phyloP scores from a whole-genome alignment of 2,888 invertebrate genomes.

The Calameuta idolon region DNA sequence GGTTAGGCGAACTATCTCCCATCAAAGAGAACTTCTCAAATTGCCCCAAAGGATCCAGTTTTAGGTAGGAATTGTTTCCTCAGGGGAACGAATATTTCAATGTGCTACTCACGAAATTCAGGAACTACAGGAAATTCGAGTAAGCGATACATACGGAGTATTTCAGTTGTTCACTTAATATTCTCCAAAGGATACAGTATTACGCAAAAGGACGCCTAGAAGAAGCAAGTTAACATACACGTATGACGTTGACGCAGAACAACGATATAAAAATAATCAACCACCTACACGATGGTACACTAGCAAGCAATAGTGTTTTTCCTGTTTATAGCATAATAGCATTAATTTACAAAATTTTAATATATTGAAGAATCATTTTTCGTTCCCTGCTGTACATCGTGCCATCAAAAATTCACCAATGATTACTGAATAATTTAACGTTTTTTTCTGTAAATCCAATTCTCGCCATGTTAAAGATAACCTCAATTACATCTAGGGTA shows the following conservation, averaged over 20 bases:
- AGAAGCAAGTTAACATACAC: not conserved
- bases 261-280: not conserved
- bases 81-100: not conserved
- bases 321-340: too few species aligned
- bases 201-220: not conserved
- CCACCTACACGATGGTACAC: not conserved
- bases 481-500: not conserved
- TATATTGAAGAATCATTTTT: too few species aligned
- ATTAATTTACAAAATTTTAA: too few species aligned
- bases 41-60: not conserved
- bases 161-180: not conserved
- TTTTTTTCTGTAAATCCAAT: not conserved
- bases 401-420: not conserved
- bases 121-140: not conserved
- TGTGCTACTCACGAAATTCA: not conserved
- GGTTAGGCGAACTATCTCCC: not conserved
- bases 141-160: not conserved
- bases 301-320: too few species aligned
- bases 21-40: not conserved
- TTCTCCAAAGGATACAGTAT: not conserved
- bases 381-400: not conserved
- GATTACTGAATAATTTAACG: not conserved
- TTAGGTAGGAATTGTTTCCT: not conserved
- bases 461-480: not conserved
- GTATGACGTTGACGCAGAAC: not conserved